Conservation (phyloP, 2,888 invertebrate genomes). For the Tyria jacobaeae region DNA sequence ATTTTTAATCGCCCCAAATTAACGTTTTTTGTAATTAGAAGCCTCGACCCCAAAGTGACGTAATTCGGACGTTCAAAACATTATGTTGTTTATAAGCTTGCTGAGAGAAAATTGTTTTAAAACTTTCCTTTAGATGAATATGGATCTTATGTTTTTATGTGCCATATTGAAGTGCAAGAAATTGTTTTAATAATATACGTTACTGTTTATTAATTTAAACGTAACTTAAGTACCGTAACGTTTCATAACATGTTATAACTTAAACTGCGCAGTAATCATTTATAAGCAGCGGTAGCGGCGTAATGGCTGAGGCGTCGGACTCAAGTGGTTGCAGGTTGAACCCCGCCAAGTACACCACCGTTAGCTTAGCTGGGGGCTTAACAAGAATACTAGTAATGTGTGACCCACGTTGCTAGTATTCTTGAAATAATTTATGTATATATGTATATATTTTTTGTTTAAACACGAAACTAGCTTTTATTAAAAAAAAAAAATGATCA, state of each 20-base stretch:
- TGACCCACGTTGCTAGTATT: too few relatives aligned
- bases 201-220: not conserved
- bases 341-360: too few relatives aligned
- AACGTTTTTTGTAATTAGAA: constrained; percentile 39
- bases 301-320: too few relatives aligned
- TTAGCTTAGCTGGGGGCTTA: too few relatives aligned
- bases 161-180: not conserved
- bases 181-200: not conserved
- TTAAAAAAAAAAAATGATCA: too few relatives aligned
- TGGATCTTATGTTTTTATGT: constrained; percentile 6
- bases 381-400: too few relatives aligned
- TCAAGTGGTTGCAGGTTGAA: too few relatives aligned
- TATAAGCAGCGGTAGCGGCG: too few relatives aligned
- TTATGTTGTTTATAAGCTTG: constrained; percentile 16
- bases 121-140: not conserved
- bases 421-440: too few relatives aligned
- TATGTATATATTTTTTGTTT: too few relatives aligned
- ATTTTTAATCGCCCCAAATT: constrained; percentile 41
- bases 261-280: not conserved
- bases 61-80: constrained; percentile 34
- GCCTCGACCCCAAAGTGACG: constrained; percentile 26
- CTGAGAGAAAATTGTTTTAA: constrained; percentile 3
- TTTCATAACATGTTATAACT: not conserved
- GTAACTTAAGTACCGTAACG: not conserved
- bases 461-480: too few relatives aligned